A percentile compares a stretch with the other conserved stretches of the same genome.
Conservation (phyloP, 2,113 vertebrate species). For the Grammomys dolichurus region DNA sequence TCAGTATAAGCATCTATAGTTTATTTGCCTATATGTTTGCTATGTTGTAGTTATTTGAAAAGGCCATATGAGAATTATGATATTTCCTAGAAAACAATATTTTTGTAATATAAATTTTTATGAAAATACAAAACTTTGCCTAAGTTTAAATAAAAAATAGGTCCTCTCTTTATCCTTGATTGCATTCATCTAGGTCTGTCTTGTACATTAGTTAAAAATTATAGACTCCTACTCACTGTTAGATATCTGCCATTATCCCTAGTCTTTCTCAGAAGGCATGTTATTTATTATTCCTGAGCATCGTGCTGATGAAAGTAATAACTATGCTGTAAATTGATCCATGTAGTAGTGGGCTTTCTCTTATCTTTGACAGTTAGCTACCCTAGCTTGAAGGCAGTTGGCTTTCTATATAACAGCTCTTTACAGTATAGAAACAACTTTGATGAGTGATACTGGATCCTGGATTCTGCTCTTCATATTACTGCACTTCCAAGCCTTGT, state of each 20-base stretch:
- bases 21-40: background rate
- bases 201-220: background rate
- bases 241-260: background rate
- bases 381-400: background rate
- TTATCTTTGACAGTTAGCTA: background rate
- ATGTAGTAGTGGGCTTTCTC: background rate
- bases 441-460: background rate
- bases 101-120: background rate
- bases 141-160: background rate
- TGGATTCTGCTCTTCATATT: background rate
- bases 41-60: background rate
- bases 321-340: background rate
- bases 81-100: background rate
- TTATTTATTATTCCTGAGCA: background rate
- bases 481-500: background rate
- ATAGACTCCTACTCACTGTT: background rate
- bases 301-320: background rate
- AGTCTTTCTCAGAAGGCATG: background rate
- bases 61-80: background rate
- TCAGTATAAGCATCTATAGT: background rate
- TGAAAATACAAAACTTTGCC: background rate
- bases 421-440: background rate
- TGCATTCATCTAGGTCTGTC: background rate
- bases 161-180: background rate
- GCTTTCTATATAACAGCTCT: background rate